phyloP scores from a whole-genome alignment of 2,797 vertebrate species.

The Melanotaenia parkinsoni region DNA sequence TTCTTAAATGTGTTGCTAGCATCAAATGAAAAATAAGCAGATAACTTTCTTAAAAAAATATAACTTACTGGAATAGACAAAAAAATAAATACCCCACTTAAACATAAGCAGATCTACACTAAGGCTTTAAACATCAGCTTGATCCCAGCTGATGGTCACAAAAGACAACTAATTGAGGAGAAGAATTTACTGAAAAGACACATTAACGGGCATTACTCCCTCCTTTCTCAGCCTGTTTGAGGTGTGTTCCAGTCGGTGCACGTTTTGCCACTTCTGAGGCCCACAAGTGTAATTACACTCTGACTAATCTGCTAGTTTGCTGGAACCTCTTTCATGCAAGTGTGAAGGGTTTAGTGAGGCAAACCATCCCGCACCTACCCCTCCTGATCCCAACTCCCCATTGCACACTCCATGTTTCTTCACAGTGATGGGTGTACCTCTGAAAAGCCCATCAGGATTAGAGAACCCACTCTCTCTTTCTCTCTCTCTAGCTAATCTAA shows the following conservation, averaged over 20 bases:
- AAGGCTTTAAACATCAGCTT: slow-evolving; percentile 18
- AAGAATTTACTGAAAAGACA: slow-evolving; percentile 24
- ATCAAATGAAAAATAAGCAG: not conserved
- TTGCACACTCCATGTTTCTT: slow-evolving; percentile 51
- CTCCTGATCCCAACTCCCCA: slow-evolving; percentile 39
- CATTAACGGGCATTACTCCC: slow-evolving; percentile 31
- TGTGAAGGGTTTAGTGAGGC: slow-evolving; percentile 69
- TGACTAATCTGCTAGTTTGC: slow-evolving; percentile 73
- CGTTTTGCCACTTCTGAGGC: slow-evolving; percentile 58
- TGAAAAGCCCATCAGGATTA: slow-evolving; percentile 78
- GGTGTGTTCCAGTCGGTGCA: slow-evolving; percentile 50
- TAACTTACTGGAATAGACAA: not conserved
- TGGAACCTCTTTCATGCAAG: slow-evolving; percentile 70
- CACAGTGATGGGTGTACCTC: slow-evolving; percentile 63
- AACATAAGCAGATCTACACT: not conserved
- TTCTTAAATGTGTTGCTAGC: not conserved
- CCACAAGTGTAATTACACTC: slow-evolving; percentile 74
- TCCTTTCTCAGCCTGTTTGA: slow-evolving; percentile 38
- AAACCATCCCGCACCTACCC: slow-evolving; percentile 42
- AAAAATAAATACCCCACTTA: slow-evolving; percentile 6
- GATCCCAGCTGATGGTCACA: slow-evolving; percentile 24
- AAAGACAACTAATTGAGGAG: slow-evolving; percentile 26
- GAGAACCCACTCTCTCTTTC: slow-evolving; percentile 59
- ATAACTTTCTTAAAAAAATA: not conserved
- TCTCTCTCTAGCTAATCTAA: slow-evolving; percentile 73